Conservation (phyloP, 37 sponge, comb jelly and placozoan species). For the Mnemiopsis leidyi region DNA sequence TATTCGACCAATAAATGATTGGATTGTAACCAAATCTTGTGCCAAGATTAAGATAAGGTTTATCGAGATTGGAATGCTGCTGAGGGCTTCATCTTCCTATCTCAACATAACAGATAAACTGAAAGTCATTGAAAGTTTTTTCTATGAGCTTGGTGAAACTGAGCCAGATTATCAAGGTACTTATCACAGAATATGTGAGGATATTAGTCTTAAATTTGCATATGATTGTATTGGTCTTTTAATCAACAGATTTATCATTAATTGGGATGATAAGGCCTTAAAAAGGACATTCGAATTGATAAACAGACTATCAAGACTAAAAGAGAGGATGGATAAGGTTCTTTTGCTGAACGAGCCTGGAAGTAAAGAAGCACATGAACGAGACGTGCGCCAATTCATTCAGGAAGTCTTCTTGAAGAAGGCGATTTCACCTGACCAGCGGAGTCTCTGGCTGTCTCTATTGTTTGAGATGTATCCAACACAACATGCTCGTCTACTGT, state of each 20-base stretch:
- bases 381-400: conserved; percentile 32
- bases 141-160: conserved; percentile 52
- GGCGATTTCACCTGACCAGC: conserved; percentile 23
- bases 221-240: conserved; percentile 55
- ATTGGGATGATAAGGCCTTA: conserved; percentile 33
- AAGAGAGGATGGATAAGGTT: conserved; percentile 50
- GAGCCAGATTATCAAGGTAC: not conserved
- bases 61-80: conserved; percentile 38
- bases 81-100: not conserved
- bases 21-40: not conserved
- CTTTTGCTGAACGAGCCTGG: not conserved
- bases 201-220: conserved; percentile 45
- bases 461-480: conserved; percentile 44
- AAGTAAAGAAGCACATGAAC: not conserved
- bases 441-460: conserved; percentile 46
- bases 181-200: conserved; percentile 47
- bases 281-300: conserved; percentile 28
- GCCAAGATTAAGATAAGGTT: not conserved
- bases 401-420: conserved; percentile 44
- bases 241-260: not conserved
- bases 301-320: conserved; percentile 33
- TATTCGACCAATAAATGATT: conserved; percentile 24
- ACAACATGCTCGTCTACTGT: not conserved
- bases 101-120: not conserved
- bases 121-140: conserved; percentile 5